phyloP scores from a whole-genome alignment of 1,140 invertebrate species.

The Brachionus angularis region DNA sequence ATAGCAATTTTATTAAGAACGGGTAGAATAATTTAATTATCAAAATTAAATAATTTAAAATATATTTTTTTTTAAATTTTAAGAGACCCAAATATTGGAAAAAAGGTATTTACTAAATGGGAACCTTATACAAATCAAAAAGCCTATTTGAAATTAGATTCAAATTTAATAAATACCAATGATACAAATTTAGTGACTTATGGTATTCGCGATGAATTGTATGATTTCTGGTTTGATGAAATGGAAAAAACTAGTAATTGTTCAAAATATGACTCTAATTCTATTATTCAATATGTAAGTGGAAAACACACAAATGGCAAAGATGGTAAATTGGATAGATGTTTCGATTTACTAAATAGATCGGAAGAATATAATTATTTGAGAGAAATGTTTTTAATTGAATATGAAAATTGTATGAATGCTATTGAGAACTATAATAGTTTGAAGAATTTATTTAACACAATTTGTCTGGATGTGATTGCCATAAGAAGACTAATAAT shows the following conservation, averaged over 20 bases:
- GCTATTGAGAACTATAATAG: not conserved
- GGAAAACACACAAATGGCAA: constrained; percentile 11
- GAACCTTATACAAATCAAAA: not conserved
- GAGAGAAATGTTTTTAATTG: constrained; percentile 19
- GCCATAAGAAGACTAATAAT: constrained; percentile 21
- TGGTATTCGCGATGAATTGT: constrained; percentile 12
- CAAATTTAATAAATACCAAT: constrained; percentile 7
- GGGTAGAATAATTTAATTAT: no score
- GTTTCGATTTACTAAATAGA: constrained; percentile 20
- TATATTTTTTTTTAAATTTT: not conserved
- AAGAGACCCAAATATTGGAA: constrained; percentile 30
- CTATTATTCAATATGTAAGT: not conserved
- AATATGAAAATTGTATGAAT: constrained; percentile 38
- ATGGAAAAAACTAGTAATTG: constrained; percentile 40
- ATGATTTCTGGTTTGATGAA: constrained; percentile 32
- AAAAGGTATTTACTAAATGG: not conserved
- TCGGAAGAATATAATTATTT: constrained; percentile 27
- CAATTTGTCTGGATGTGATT: constrained; percentile 28
- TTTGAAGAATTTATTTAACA: constrained; percentile 23
- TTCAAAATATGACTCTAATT: constrained; percentile 3
- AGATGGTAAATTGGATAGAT: not conserved
- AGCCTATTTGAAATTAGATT: not conserved
- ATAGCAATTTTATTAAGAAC: constrained; percentile 25
- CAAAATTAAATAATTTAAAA: not conserved
- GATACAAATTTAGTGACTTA: not conserved